These are phyloP conservation scores for Paelopatides confundens DNA, from an alignment of 53 echinoderm and acorn worm genomes.

Conservation along the genomic window DNA sequence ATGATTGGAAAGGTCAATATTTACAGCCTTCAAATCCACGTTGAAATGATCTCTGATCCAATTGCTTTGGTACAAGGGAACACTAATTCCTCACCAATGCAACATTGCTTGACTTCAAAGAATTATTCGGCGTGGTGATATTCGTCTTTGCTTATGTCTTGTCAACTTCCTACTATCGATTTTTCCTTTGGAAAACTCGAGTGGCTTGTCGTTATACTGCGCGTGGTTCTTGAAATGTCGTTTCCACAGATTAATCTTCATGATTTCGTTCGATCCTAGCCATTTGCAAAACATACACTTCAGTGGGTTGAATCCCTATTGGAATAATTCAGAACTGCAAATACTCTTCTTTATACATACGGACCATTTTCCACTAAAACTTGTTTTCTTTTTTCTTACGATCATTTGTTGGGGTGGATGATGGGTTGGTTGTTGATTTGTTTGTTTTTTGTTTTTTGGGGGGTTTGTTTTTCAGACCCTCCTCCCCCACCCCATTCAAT, in stretches of 20 bases:
- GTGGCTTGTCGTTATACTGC: conserved; percentile 23
- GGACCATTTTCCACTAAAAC: conserved; percentile 26
- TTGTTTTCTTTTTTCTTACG: too few relatives aligned
- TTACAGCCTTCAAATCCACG: conserved; percentile 9
- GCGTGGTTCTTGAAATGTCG: conserved; percentile 41
- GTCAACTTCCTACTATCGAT: not conserved
- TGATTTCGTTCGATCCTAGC: conserved; percentile 42
- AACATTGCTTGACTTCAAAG: conserved; percentile 29
- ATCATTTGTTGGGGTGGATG: too few relatives aligned
- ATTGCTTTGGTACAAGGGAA: conserved; percentile 43
- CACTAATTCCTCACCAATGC: conserved; percentile 32
- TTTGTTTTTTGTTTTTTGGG: too few relatives aligned
- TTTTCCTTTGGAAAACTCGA: conserved; percentile 26
- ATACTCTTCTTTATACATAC: conserved; percentile 30
- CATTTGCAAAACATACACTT: conserved; percentile 34
- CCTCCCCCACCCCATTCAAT: too few relatives aligned
- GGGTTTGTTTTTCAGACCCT: too few relatives aligned
- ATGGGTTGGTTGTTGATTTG: too few relatives aligned
- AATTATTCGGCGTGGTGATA: conserved; percentile 16
- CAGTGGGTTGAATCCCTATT: conserved; percentile 21
- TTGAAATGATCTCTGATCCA: conserved; percentile 32
- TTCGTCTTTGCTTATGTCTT: conserved; percentile 11
- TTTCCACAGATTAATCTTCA: conserved; percentile 28
- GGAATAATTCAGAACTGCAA: conserved; percentile 21
- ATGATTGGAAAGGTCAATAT: conserved; percentile 2